phyloP scores from a whole-genome alignment of 2,888 invertebrate species.

The Ectemnius cavifrons region DNA sequence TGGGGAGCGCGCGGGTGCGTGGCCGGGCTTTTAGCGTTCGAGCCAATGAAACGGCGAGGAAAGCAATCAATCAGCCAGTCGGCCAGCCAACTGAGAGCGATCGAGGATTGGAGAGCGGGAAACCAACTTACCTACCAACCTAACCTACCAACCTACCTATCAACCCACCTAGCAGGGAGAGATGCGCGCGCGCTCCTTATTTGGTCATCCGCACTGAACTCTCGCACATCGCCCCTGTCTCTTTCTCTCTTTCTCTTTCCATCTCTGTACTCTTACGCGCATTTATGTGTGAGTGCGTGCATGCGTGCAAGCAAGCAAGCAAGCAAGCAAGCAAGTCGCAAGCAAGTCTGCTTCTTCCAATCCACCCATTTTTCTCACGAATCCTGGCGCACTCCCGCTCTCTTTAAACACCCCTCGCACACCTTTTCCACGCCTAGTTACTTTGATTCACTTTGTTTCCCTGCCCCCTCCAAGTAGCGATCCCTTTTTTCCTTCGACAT shows the following conservation, averaged over 20 bases:
- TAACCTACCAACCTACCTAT: slow-evolving; percentile 40
- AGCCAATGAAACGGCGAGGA: slow-evolving; percentile 39
- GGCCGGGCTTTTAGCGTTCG: slow-evolving; percentile 27
- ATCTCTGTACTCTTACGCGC: slow-evolving; percentile 24
- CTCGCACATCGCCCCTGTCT: slow-evolving; percentile 60
- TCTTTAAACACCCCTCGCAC: too few species aligned
- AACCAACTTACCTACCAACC: slow-evolving; percentile 47
- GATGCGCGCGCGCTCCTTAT: slow-evolving; percentile 75
- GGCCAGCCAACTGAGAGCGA: slow-evolving; percentile 41
- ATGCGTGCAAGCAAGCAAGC: too few species aligned
- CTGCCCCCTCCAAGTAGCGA: too few species aligned
- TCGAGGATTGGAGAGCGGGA: slow-evolving; percentile 27
- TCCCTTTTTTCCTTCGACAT: too few species aligned
- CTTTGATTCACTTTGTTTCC: too few species aligned
- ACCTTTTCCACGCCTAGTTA: too few species aligned
- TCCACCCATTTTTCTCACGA: neutral
- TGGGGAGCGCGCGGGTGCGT: neutral
- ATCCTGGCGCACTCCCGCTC: neutral
- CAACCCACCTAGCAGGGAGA: slow-evolving; percentile 64
- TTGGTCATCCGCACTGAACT: slow-evolving; percentile 73
- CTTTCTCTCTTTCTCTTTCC: slow-evolving; percentile 29
- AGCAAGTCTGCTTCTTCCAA: too few species aligned
- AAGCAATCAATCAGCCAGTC: slow-evolving; percentile 43
- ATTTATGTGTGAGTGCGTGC: neutral
- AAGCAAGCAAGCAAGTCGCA: too few species aligned